Evolutionary conservation across 2,113 vertebrate genomes (phyloP), one percentile per base, ranked within the genome.

Genomic region (Hemichromis elongatus): DNA sequence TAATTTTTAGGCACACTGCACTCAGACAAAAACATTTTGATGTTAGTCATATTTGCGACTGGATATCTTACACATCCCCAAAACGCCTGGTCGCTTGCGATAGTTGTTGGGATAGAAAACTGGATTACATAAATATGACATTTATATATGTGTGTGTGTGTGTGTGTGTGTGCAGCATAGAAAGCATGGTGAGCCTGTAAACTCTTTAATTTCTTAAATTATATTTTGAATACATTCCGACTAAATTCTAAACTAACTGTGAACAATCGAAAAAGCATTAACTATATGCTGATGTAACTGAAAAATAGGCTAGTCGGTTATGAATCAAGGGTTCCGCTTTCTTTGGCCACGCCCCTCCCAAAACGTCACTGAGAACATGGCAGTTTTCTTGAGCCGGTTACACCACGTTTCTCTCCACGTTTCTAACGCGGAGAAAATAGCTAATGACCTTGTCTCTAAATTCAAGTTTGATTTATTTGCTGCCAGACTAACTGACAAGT

Each of bases 331-430:
- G 66, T 70, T 45, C 21, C 2, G 13, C 24, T 28, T 84, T 59
- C 28, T 61, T 37, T 28, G 70, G 56, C 21, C 87, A 84, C 90
- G 61, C 91, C 91, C 6, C 87, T n/a, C 63, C 35, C 42, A 16
- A 2, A 2, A 78, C 94, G 92, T 93, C 94, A 94, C 42, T 9
- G 1, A 35, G 18, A 95, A 93, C 73, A 99, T 99, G 98, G 96
- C 97, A 56, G 97, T 95, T 16, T 90, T 14, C 45, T 90, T 97
- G 92, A 95, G 89, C 82, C 96, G 97, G 14, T 89, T 98, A 61
- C 97, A 97, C 90, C 97, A 99, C 92, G 92, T 99, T 85, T 96
- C 97, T 1, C 95, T 99, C 68, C 97, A 98, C 33, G 93, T 98
- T 77, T 94, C 93, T 2, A 93, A 94, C 52, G 96, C 94, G 77